A percentile compares a stretch with the other conserved stretches of the same genome.
Conservation (phyloP, 1,140 invertebrate genomes). For the Dendrolimus kikuchii region DNA sequence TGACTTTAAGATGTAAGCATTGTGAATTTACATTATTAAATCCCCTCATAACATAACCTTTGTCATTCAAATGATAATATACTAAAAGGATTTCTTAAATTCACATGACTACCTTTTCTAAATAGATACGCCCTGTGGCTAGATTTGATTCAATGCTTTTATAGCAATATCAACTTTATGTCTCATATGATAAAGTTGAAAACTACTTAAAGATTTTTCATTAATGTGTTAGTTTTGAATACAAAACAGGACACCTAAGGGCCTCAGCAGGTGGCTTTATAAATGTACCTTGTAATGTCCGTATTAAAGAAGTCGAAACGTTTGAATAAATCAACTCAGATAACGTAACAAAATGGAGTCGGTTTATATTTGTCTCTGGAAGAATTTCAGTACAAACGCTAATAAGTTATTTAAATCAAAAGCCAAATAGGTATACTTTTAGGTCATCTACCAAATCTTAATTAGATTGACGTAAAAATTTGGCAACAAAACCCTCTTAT, state of each 20-base stretch:
- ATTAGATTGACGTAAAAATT: no score
- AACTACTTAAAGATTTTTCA: conserved; percentile 4
- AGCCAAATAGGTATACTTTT: no score
- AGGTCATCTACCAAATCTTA: no score
- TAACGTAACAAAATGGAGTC: no score
- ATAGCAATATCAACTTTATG: conserved; percentile 16
- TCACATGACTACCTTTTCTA: conserved; percentile 63
- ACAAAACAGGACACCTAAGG: conserved; percentile 49
- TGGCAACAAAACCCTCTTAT: no score
- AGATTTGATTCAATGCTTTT: conserved; percentile 24
- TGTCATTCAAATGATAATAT: conserved; percentile 69
- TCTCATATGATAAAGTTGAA: conserved; percentile 13
- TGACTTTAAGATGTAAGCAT: conserved; percentile 1
- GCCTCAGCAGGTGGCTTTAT: conserved; percentile 51
- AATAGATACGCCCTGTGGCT: conserved; percentile 69
- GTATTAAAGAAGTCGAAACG: conserved; percentile 35
- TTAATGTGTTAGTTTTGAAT: conserved; percentile 22
- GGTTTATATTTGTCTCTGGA: no score
- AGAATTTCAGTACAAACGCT: no score
- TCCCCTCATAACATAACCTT: conserved; percentile 51
- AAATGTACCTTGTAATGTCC: conserved; percentile 44
- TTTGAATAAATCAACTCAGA: conserved; percentile 9
- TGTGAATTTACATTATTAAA: conserved; percentile 22
- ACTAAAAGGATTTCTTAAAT: conserved; percentile 64
- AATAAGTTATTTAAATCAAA: no score